Conservation (phyloP, 2,888 invertebrate genomes). For the Melieria crassipennis region DNA sequence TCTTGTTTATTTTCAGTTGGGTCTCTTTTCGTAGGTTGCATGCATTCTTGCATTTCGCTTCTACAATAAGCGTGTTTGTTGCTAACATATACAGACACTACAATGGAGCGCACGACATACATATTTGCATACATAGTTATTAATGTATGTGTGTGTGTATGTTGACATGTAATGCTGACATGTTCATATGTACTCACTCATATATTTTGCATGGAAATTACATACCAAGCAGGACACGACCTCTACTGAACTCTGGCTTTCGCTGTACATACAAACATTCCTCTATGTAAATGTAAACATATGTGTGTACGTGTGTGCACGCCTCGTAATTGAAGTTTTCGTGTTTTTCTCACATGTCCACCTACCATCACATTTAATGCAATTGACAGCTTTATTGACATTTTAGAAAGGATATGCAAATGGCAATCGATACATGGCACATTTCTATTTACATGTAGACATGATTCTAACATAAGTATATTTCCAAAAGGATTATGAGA, state of each 20-base stretch:
- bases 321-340: slow-evolving; percentile 2
- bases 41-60: background rate
- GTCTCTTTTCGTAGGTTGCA: background rate
- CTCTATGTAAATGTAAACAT: background rate
- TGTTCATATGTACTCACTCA: slow-evolving; percentile 40
- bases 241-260: too few species aligned
- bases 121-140: background rate
- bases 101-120: background rate
- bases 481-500: too few species aligned
- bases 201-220: slow-evolving; percentile 38
- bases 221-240: background rate
- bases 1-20: slow-evolving; percentile 6
- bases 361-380: too few species aligned
- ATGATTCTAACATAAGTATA: too few species aligned
- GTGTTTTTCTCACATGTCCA: slow-evolving; percentile 2
- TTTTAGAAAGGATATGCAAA: too few species aligned
- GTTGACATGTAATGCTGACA: slow-evolving; percentile 38
- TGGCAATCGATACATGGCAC: too few species aligned
- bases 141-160: slow-evolving; percentile 28
- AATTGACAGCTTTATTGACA: too few species aligned
- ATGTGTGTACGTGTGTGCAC: background rate
- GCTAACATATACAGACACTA: background rate
- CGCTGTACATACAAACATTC: too few species aligned
- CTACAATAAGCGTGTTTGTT: background rate
- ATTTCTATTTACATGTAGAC: too few species aligned